Evolutionary conservation across 2,888 invertebrate species (phyloP), one percentile per base, ranked within the genome.

Genomic region (Thelaira solivaga): DNA sequence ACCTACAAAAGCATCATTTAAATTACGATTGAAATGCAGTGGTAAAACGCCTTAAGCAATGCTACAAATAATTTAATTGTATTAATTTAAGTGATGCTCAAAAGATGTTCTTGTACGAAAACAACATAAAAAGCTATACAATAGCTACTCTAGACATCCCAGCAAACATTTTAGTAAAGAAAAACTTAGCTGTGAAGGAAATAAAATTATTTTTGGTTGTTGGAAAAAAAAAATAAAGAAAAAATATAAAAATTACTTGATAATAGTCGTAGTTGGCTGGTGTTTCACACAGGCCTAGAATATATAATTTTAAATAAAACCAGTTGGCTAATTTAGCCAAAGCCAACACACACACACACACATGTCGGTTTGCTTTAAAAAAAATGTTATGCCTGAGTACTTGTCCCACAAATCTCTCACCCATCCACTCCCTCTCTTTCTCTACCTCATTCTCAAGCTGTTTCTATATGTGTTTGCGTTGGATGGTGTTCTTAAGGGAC

Each of bases 21-120:
- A 62, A 62, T 73, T 29, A 57, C 62, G 41, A 41, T 57, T 57
- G 26, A 61, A 57, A 47, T 78, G 74, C 69, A 59, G 51, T 57
- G 29, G 8, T 47, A 24, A n/a, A n/a, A 0, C 8, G 74, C 78
- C 78, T 78, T 10, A 31, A 74, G 74, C 53, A 61, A 74, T 78
- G 78, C 78, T 74, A 65, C 74, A 71, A 69, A 71, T 62, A 68
- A 59, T 47, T 61, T 13, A 74, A 74, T 53, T 74, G 65, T 74
- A 55, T 71, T 74, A 78, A 74, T 74, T 78, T 49, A 53, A 62
- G 53, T 26, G 8, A 26, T 16, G n/a, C 18, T 59, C 49, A 49
- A 7, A 26, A 29, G 8, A 39, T 39, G 1, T 13, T n/a, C 31
- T 24, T 61, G 10, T 13, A 24, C 22, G 11, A 24, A 34, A 20